Base-by-base conservation (phyloP, 2,888 invertebrate species). In the Luffia ferchaultella region DNA sequence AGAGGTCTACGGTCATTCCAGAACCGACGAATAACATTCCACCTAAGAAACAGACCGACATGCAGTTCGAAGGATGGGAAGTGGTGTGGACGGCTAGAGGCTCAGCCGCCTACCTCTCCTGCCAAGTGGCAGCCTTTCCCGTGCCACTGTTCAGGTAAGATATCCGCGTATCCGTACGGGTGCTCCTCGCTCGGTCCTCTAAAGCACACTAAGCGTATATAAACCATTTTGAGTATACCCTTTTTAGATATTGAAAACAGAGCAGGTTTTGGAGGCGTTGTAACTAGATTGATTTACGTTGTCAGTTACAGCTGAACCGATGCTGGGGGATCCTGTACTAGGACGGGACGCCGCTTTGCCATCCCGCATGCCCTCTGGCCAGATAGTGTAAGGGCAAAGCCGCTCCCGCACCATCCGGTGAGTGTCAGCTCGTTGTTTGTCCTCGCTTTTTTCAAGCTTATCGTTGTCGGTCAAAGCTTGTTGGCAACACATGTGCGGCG, bases 121-220 rank as follows among this genome's bases (percentile, higher is more conserved):
- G 92, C 73, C 88, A 89, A 60, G 88, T 90, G 63, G 92, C 93
- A 85, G 89, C 89, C 54, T 91, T 86, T 75, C 92, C 92, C 53
- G 87, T 89, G 67, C 91, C 92, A 54, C 71, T 76, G 50, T 91
- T 90, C 86, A 92, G 92, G 92, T 92, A 88, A 82, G 72, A 67
- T 54, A 56, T 56, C 12, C n/a, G 42, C n/a, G n/a, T 19, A 43
- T 2, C 16, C 30, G 3, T 30, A 12, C 30, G 5, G 30, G 30
- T 30, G n/a, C n/a, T n/a, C n/a, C n/a, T n/a, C n/a, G n/a, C n/a
- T n/a, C n/a, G n/a, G n/a, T n/a, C n/a, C n/a, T n/a, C n/a, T n/a
- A n/a, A n/a, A n/a, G n/a, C n/a, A n/a, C n/a, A n/a, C n/a, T n/a
- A n/a, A n/a, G n/a, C n/a, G n/a, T n/a, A n/a, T n/a, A n/a, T n/a